Conservation (phyloP, 2,113 vertebrate genomes). For the Lutjanus erythropterus region DNA sequence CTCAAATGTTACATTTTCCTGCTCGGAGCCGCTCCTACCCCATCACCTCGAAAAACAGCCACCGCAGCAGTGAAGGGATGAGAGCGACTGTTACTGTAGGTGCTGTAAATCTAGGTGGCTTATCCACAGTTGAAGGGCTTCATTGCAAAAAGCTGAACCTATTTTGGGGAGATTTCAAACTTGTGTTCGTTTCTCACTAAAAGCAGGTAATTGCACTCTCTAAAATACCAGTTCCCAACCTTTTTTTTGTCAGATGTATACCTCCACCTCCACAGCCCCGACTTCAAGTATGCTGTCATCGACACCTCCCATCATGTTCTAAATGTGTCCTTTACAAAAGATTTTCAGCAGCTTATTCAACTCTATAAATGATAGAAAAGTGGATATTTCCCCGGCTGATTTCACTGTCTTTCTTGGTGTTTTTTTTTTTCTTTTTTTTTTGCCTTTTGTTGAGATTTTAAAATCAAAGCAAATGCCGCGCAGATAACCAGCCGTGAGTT, state of each 20-base stretch:
- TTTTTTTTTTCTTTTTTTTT: no score
- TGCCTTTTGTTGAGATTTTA: no score
- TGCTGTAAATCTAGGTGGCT: slow-evolving; percentile 20
- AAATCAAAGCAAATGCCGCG: no score
- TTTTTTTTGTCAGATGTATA: not conserved
- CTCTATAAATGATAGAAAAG: not conserved
- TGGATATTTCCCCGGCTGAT: no score
- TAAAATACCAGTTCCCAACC: not conserved
- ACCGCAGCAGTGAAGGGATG: slow-evolving; percentile 54
- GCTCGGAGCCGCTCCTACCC: slow-evolving; percentile 11
- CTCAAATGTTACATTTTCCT: slow-evolving; percentile 41
- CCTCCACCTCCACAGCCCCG: not conserved
- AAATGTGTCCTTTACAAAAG: not conserved
- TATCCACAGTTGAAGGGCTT: slow-evolving; percentile 9
- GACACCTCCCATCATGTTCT: not conserved
- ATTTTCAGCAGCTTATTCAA: not conserved
- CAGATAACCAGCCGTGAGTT: no score
- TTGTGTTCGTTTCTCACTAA: not conserved
- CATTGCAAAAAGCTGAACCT: not conserved
- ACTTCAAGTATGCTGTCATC: no score
- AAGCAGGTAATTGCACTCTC: not conserved
- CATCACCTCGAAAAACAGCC: slow-evolving; percentile 51
- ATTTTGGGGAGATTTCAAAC: slow-evolving; percentile 7
- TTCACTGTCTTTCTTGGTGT: no score
- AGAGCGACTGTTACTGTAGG: slow-evolving; percentile 24